phyloP scores from a whole-genome alignment of 2,113 vertebrate genomes.

The Mormyrus iriodes region DNA sequence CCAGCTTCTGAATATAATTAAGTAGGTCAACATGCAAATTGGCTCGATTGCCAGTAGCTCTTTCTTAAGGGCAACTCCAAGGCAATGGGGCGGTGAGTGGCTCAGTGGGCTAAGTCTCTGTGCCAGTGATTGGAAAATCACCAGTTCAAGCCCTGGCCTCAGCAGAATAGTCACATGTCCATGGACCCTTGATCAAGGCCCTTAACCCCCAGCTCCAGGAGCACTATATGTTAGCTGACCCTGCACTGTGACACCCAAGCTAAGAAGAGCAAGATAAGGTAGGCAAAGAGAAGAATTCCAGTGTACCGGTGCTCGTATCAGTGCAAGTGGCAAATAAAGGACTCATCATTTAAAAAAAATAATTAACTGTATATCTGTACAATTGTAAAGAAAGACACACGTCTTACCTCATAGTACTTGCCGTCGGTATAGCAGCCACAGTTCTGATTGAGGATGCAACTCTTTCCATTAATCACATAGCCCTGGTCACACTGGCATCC shows the following conservation, averaged over 20 bases:
- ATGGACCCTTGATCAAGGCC: neutral
- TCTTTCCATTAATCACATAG: slow-evolving; percentile 85
- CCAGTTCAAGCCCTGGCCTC: neutral
- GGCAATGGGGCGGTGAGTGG: neutral
- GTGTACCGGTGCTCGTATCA: neutral
- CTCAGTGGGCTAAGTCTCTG: no score
- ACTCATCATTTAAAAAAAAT: neutral
- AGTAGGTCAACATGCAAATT: neutral
- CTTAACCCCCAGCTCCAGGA: neutral
- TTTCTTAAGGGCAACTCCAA: neutral
- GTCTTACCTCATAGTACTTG: slow-evolving; percentile 88
- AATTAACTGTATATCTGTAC: neutral
- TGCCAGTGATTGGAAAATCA: neutral
- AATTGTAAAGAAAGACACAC: neutral
- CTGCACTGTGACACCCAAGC: no score
- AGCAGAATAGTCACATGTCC: neutral
- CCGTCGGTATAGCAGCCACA: slow-evolving; percentile 92
- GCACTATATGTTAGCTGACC: no score
- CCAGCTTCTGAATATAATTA: neutral
- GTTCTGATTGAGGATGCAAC: slow-evolving; percentile 87
- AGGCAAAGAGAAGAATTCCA: neutral
- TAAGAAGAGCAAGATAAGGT: neutral
- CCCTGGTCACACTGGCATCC: slow-evolving; percentile 90
- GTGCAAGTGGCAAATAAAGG: neutral
- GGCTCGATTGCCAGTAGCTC: neutral